Base-by-base conservation (phyloP, 2,113 vertebrate species). In the Lates calcarifer region DNA sequence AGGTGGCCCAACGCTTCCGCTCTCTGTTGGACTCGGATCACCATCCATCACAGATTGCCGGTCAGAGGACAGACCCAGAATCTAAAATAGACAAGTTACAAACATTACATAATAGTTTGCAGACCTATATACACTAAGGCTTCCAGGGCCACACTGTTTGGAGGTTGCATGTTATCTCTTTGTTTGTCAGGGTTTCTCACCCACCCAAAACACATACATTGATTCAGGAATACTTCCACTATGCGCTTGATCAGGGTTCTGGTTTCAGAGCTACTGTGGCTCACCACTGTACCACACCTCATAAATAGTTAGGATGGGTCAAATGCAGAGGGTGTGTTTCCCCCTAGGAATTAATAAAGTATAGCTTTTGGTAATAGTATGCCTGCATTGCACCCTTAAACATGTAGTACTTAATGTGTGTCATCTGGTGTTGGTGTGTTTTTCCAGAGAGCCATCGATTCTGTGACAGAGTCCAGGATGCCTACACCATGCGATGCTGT, bases 21-120 rank as follows among this genome's bases (percentile, higher is more conserved):
- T 98, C 98, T 0, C 96, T 99, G 47, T 91, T 99, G 79, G 97
- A 99, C 85, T 99, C 98, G 0, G 98, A 99, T 87, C 98, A 99
- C 67, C 98, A 99, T 77, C 97, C 98, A 1, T 99, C 98, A 70
- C 94, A 99, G 94, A 99, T 99, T 89, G 97, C 98, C 96, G 98
- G 98, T 99, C 74, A 91, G 83, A 24, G 58, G 28, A 41, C 17
- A 1, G 3, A 77, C 3, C 47, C 47, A 18, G 10, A 64, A 28
- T n/a, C 31, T 74, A 20, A 31, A 78, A 75, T n/a, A 53, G 14
- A 68, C 6, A 51, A 28, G 18, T 17, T n/a, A 26, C 18, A 68
- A 49, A 49, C 29, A 35, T 57, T 7, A 24, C 35, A 57, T 9
- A 17, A 24, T 15, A 43, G 43, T 29, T n/a, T n/a, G n/a, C 20